These are phyloP conservation scores for Melanotaenia boesemani DNA, from an alignment of 2,797 vertebrate species.

Conservation along the genomic window DNA sequence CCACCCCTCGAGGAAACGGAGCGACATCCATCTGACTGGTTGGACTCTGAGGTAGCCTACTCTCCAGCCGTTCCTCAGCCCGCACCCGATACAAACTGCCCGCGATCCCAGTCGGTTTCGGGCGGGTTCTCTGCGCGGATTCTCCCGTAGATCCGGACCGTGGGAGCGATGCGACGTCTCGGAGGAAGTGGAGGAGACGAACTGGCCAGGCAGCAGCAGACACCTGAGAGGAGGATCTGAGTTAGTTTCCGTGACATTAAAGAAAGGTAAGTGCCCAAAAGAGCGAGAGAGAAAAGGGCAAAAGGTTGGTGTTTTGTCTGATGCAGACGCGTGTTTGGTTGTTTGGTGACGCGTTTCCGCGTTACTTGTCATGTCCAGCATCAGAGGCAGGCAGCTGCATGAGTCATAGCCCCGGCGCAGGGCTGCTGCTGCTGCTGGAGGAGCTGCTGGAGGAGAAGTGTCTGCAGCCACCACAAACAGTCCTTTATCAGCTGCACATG, in stretches of 20 bases:
- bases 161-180: conserved; percentile 74
- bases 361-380: conserved; percentile 42
- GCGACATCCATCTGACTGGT: conserved; percentile 52
- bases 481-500: conserved; percentile 31
- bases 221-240: conserved; percentile 68
- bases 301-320: background rate
- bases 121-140: conserved; percentile 31
- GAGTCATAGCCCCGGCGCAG: conserved; percentile 72
- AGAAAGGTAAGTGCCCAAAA: conserved; percentile 46
- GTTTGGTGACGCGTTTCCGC: conserved; percentile 36
- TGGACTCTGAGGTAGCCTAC: conserved; percentile 6
- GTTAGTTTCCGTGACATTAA: conserved; percentile 49
- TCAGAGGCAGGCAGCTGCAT: conserved; percentile 47
- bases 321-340: background rate
- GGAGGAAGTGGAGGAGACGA: conserved; percentile 71
- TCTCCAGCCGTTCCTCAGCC: background rate
- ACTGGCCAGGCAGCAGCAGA: conserved; percentile 57
- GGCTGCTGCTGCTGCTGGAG: conserved; percentile 26
- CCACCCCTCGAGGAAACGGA: conserved; percentile 59
- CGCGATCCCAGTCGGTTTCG: conserved; percentile 11
- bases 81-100: too few species aligned
- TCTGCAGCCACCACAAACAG: conserved; percentile 40
- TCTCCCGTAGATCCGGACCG: conserved; percentile 39
- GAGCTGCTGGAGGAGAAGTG: conserved; percentile 41
- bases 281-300: background rate